A percentile compares a stretch with the other conserved stretches of the same genome.
phyloP scores from a whole-genome alignment of 1,140 invertebrate species.

The Drosophila auraria region DNA sequence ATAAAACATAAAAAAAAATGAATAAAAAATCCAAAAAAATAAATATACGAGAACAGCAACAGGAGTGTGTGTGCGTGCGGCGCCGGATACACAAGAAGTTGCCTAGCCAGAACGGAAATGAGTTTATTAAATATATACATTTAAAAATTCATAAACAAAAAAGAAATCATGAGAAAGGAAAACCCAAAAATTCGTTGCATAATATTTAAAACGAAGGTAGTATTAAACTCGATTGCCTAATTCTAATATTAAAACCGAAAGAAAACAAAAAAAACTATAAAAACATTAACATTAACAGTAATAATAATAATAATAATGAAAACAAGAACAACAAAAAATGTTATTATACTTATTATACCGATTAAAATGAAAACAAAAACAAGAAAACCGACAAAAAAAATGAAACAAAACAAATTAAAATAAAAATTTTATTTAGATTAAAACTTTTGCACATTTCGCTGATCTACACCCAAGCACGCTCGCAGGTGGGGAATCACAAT shows the following conservation, averaged over 20 bases:
- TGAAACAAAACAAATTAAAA: slow-evolving; percentile 83
- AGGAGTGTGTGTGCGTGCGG: slow-evolving; percentile 44
- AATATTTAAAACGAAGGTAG: slow-evolving; percentile 84
- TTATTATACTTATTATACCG: slow-evolving; percentile 85
- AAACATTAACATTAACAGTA: slow-evolving; percentile 81
- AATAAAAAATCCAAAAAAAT: slow-evolving; percentile 45
- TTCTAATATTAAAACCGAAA: slow-evolving; percentile 83
- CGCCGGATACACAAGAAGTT: slow-evolving; percentile 57
- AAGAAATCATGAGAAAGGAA: slow-evolving; percentile 46
- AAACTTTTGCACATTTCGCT: slow-evolving; percentile 56
- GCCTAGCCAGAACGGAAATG: slow-evolving; percentile 80
- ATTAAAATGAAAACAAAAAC: slow-evolving; percentile 82
- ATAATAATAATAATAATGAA: slow-evolving; percentile 77
- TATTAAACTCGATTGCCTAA: slow-evolving; percentile 85
- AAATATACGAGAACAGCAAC: slow-evolving; percentile 62
- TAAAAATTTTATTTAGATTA: slow-evolving; percentile 85
- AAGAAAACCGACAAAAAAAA: slow-evolving; percentile 81
- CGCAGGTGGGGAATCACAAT: background rate
- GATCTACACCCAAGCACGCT: background rate
- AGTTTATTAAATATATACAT: slow-evolving; percentile 82
- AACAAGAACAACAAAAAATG: slow-evolving; percentile 79
- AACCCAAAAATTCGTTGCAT: slow-evolving; percentile 80
- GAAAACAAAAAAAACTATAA: slow-evolving; percentile 63
- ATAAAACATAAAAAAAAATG: slow-evolving; percentile 58
- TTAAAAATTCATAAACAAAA: slow-evolving; percentile 77